Percentiles rank a stretch among this genome's conserved stretches.
phyloP scores from a whole-genome alignment of 2,113 vertebrate genomes.

The Oenanthe oenanthe region DNA sequence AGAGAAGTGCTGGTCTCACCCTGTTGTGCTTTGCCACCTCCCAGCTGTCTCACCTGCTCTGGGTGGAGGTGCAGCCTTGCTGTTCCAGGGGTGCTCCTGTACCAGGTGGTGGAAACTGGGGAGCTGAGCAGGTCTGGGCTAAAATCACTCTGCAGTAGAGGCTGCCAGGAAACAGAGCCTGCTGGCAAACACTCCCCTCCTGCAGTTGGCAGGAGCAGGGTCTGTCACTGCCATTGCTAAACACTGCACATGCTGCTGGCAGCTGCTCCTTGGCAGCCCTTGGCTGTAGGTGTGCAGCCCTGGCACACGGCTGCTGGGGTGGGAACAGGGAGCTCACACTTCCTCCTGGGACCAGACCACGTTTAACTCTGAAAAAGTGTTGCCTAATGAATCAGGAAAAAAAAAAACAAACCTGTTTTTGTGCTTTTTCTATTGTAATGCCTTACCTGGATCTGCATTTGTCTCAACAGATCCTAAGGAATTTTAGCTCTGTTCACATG shows the following conservation, averaged over 20 bases:
- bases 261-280: not conserved
- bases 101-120: not conserved
- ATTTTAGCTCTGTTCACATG: constrained; percentile 52
- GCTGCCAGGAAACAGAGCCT: not conserved
- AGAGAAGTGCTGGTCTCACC: not conserved
- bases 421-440: not conserved
- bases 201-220: not conserved
- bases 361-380: not conserved
- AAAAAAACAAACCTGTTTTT: not conserved
- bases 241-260: not conserved
- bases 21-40: not conserved
- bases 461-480: constrained; percentile 62
- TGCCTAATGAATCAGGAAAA: not conserved
- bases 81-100: not conserved
- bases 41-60: fast-evolving
- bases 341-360: not conserved
- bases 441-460: not conserved
- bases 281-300: not conserved
- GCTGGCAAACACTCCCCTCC: not conserved
- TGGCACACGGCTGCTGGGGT: not conserved
- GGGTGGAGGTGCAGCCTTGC: not conserved
- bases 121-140: not conserved
- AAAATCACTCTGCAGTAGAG: not conserved
- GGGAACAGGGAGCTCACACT: not conserved
- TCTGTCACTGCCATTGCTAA: not conserved